Evolutionary conservation across 2,113 vertebrate genomes (phyloP), one percentile per base, ranked within the genome.

Genomic region (Centropus bengalensis): DNA sequence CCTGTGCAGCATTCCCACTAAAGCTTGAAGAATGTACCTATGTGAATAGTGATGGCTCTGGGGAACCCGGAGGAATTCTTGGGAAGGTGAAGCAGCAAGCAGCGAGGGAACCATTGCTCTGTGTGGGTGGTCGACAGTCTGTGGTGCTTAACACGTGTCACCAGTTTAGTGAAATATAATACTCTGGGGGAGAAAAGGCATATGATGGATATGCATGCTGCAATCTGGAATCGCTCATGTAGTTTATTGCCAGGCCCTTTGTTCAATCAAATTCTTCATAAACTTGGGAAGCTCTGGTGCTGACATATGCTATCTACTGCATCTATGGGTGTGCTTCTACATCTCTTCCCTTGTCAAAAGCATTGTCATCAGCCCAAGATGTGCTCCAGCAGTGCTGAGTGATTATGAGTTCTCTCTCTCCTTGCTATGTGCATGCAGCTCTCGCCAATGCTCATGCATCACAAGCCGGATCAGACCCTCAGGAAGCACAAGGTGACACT

Each of bases 1-100:
- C 89, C 91, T 69, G 42, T 91, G 96, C 95, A 94, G 90, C 27
- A 2, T 93, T 97, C 85, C 88, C 90, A 73, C 51, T 64, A 3
- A 88, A 88, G 92, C 62, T 6, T 4, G 36, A 94, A 74, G 86
- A 81, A 64, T 12, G 64, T 54, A 40, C 77, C 88, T 54, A 2
- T 8, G 14, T 77, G 95, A 88, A 87, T 88, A 40, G 79, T 2
- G 54, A 19, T 55, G 59, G 54, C 77, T 95, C 58, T 88, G 63
- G 82, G 88, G 84, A 95, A 49, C 54, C 55, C 1, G 5, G 64
- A 85, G 79, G 32, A 63, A 60, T 45, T 20, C 55, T 30, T 12
- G 55, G 75, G 82, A 58, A 86, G 70, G 22, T 3, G 2, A 51
- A 52, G 45, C 4, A 5, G 51, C 4, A 32, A 56, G 54, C 56